Percentiles rank a stretch among this genome's conserved stretches.
These are phyloP conservation scores for Hyaena hyaena DNA, from an alignment of 2,113 vertebrate genomes.

Conservation along the genomic window DNA sequence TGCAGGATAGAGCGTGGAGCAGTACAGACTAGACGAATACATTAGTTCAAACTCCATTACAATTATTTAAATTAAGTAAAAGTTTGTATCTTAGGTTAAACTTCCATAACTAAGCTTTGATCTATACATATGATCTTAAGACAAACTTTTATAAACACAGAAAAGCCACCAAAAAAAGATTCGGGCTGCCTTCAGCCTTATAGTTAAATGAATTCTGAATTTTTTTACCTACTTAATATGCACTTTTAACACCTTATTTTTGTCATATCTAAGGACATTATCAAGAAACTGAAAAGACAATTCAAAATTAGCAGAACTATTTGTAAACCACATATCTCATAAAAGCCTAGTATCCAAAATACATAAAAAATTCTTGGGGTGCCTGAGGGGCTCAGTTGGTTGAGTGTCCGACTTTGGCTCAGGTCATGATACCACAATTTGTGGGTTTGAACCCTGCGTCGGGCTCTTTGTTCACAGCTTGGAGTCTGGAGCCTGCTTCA, in stretches of 20 bases:
- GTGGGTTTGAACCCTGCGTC: too few species aligned
- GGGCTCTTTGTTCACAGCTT: too few species aligned
- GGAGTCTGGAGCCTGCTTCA: too few species aligned
- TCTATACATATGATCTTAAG: background rate
- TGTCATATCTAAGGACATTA: background rate
- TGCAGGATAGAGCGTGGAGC: background rate
- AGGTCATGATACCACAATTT: too few species aligned
- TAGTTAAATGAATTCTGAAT: conserved; percentile 21
- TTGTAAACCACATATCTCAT: background rate
- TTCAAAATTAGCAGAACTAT: background rate
- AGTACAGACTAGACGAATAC: background rate
- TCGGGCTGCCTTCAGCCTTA: background rate
- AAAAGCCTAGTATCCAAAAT: background rate
- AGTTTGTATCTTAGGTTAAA: background rate
- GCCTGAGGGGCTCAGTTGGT: too few species aligned
- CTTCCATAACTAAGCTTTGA: conserved; percentile 28
- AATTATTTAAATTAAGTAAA: background rate
- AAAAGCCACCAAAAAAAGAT: background rate
- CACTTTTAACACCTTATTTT: conserved; percentile 10
- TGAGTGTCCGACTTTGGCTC: too few species aligned
- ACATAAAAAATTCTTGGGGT: background rate
- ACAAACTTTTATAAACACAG: conserved; percentile 3
- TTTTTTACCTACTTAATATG: conserved; percentile 16
- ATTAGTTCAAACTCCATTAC: background rate
- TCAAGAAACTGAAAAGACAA: background rate